Percentiles rank a stretch among this genome's conserved stretches.
phyloP scores from a whole-genome alignment of 2,113 vertebrate species.

The Actinemys pallida region DNA sequence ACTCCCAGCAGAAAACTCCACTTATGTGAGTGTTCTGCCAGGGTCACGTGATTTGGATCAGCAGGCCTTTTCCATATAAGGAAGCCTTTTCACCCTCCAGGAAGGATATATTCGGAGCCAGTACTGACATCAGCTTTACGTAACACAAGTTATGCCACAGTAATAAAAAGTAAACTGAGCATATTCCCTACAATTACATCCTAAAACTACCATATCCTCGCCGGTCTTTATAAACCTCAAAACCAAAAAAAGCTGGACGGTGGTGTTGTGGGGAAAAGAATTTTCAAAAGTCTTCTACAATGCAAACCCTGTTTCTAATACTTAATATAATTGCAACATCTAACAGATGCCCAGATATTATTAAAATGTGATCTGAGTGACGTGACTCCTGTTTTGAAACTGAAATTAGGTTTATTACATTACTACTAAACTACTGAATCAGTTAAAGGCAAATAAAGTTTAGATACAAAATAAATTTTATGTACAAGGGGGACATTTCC shows the following conservation, averaged over 20 bases:
- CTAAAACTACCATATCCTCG: neutral
- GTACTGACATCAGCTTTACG: neutral
- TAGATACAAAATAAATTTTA: conserved; percentile 27
- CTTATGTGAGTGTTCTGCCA: rapidly evolving
- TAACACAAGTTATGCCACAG: neutral
- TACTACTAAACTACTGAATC: conserved; percentile 32
- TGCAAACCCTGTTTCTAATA: neutral
- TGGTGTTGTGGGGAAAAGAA: neutral
- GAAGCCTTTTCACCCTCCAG: neutral
- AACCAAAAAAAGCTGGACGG: neutral
- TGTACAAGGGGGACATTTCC: neutral
- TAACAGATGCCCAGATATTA: conserved; percentile 27
- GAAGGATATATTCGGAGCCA: neutral
- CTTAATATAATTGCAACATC: neutral
- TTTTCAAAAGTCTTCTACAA: neutral
- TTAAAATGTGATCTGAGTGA: neutral
- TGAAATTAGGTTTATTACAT: conserved; percentile 33
- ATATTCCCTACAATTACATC: neutral
- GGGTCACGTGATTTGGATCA: neutral
- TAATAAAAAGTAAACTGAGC: neutral
- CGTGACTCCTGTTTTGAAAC: conserved; percentile 17
- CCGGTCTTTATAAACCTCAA: neutral
- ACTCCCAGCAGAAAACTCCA: neutral
- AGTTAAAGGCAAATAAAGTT: conserved; percentile 45
- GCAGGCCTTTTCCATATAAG: conserved; percentile 8